Base-by-base conservation (phyloP, 92 coral and sea anemone species). In the Pocillopora meandrina region DNA sequence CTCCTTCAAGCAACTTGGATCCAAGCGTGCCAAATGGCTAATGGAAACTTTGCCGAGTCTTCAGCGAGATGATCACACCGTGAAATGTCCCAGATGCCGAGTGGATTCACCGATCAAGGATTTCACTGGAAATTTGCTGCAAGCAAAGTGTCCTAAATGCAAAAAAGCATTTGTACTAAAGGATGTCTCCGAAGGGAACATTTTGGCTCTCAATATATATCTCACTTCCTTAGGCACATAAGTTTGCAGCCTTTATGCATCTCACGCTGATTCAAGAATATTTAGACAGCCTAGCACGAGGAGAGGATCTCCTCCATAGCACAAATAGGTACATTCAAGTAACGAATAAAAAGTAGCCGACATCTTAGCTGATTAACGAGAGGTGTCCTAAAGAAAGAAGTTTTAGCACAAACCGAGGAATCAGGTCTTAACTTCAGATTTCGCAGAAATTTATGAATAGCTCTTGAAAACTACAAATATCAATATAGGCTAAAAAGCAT, bases 121-220 rank as follows among this genome's bases (percentile, higher is more conserved):
- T 26, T 80, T 65, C 65, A 65, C 77, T 67, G 84, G 84, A 36
- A 65, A n/a, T 35, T 67, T 80, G 74, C n/a, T 47, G 18, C 42
- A 61, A 36, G 84, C 68, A 55, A 62, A 65, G 75, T 80, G 84
- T 42, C 84, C 84, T 52, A 80, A 42, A 80, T 81, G 85, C 33
- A 17, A 14, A 36, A 11, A 26, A 8, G 35, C 35, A 13, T 81
- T 81, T 49, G 49, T 64, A 1, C 36, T 63, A 34, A 81, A 69
- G 2, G 42, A 67, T 81, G 74, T 59, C 64, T 2, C 7, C 36
- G 16, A 13, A 49, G 85, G 76, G 59, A 79, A 79, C 57, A 79
- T 79, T 61, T 31, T 79, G 23, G 73, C 83, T 21, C 74, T 79
- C 42, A 79, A 79, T 65, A 36, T 79, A 13, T 79, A 79, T 33